Conservation (phyloP, 37 sponge, comb jelly and placozoan species). For the Beroe ovata region DNA sequence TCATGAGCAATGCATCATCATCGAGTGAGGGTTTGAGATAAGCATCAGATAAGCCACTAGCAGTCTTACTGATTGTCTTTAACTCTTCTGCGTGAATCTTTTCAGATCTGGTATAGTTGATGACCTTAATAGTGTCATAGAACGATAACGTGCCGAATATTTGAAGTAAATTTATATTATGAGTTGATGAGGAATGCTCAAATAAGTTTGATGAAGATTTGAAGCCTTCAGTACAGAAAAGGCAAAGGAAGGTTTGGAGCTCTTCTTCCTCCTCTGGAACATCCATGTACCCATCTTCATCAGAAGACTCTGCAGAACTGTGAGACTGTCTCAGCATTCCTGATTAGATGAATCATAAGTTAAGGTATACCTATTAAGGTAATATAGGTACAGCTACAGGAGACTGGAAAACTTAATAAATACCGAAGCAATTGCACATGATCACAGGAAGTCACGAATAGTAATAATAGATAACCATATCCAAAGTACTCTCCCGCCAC, state of each 20-base stretch:
- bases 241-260: neutral
- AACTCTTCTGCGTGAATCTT: slow-evolving; percentile 3
- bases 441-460: too few species aligned
- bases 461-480: too few species aligned
- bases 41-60: neutral
- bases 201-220: neutral
- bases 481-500: too few species aligned
- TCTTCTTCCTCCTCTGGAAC: slow-evolving; percentile 4
- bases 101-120: slow-evolving; percentile 1
- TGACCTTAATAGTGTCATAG: slow-evolving; percentile 1
- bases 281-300: slow-evolving; percentile 42
- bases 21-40: neutral
- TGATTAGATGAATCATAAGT: too few species aligned
- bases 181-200: neutral
- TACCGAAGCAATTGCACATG: too few species aligned
- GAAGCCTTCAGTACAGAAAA: neutral
- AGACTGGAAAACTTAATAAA: too few species aligned
- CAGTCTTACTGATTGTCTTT: neutral
- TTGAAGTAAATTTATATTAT: neutral
- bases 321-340: neutral
- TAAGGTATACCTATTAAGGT: too few species aligned
- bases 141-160: slow-evolving; percentile 3
- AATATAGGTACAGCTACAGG: too few species aligned
- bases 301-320: slow-evolving; percentile 1
- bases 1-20: slow-evolving; percentile 63